Percentiles rank a stretch among this genome's conserved stretches.
phyloP scores from a whole-genome alignment of 2,888 invertebrate genomes.

The Conops quadrifasciatus region DNA sequence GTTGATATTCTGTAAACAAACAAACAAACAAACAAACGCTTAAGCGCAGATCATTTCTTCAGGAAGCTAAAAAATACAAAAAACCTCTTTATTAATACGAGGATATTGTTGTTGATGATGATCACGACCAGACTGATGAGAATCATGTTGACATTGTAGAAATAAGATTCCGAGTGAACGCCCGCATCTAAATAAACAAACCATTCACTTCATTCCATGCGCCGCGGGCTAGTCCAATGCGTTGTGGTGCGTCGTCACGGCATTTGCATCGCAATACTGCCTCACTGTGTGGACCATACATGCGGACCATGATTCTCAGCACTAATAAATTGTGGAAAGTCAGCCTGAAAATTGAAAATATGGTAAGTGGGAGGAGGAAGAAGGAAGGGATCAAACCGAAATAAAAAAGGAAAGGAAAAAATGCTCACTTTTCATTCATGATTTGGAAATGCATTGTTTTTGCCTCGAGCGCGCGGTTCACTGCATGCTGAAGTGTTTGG shows the following conservation, averaged over 20 bases:
- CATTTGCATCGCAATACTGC: background rate
- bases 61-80: background rate
- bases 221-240: background rate
- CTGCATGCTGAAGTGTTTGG: conserved; percentile 24
- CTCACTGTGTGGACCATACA: background rate
- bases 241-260: background rate
- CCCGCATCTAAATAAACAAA: conserved; percentile 10
- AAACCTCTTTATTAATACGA: background rate
- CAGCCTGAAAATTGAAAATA: background rate
- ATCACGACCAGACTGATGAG: too few species aligned
- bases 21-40: conserved; percentile 7
- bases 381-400: background rate
- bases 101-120: background rate
- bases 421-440: conserved; percentile 29
- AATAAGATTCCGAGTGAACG: conserved; percentile 1
- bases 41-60: conserved; percentile 1
- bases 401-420: background rate
- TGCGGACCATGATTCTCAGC: background rate
- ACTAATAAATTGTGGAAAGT: background rate
- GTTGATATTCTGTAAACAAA: conserved; percentile 6
- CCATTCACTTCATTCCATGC: background rate
- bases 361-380: background rate
- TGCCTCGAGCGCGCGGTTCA: conserved; percentile 18
- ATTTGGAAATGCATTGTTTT: conserved; percentile 27
- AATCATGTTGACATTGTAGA: background rate